phyloP scores from a whole-genome alignment of 2,888 invertebrate species.

The Parnassius smintheus region DNA sequence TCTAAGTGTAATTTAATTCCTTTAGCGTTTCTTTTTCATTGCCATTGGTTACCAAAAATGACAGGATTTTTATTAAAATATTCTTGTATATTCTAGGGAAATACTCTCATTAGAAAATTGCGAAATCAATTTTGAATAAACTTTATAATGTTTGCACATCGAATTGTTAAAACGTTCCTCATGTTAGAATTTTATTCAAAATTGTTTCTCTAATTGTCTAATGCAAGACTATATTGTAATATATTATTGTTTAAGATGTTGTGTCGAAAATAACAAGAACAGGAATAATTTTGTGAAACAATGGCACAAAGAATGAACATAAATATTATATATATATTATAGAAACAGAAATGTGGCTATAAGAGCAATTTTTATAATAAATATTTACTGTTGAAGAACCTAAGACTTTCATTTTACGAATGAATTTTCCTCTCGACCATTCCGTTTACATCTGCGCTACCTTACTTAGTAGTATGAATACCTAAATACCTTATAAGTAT shows the following conservation, averaged over 20 bases:
- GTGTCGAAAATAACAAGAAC: constrained; percentile 79
- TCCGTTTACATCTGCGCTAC: too few relatives aligned
- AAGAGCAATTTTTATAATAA: constrained; percentile 82
- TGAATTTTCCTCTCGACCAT: not conserved
- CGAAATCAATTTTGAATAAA: constrained; percentile 62
- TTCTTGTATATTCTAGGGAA: constrained; percentile 75
- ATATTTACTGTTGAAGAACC: constrained; percentile 80
- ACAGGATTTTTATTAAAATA: constrained; percentile 75
- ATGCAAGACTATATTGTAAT: constrained; percentile 77
- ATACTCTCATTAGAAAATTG: constrained; percentile 71
- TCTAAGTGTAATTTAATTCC: constrained; percentile 58
- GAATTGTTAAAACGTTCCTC: constrained; percentile 77
- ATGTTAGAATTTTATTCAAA: constrained; percentile 63
- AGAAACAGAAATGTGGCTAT: constrained; percentile 81
- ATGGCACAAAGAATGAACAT: constrained; percentile 81
- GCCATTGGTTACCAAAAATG: constrained; percentile 81
- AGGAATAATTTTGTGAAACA: constrained; percentile 81
- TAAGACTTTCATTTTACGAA: constrained; percentile 56
- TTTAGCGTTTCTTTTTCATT: constrained; percentile 53
- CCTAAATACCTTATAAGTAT: too few relatives aligned
- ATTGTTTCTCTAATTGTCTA: constrained; percentile 68
- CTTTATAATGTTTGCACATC: constrained; percentile 67
- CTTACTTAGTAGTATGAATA: too few relatives aligned
- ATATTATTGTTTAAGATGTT: constrained; percentile 78
- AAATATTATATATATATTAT: constrained; percentile 79